Percentiles rank a stretch among this genome's conserved stretches.
These are phyloP conservation scores for Tipula confusa DNA, from an alignment of 2,888 invertebrate genomes.

Conservation along the genomic window DNA sequence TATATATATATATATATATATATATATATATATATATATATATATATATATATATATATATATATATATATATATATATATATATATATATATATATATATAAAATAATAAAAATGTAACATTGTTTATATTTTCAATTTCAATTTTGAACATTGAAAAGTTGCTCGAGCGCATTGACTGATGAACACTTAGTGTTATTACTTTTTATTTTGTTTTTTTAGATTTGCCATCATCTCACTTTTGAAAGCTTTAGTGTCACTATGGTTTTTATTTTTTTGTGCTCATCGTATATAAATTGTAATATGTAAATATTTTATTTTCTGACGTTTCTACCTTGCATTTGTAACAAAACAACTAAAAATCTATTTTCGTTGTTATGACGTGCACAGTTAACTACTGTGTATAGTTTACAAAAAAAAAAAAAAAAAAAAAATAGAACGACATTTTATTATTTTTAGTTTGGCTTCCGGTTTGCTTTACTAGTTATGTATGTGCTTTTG, in stretches of 20 bases:
- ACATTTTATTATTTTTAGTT: too few species aligned
- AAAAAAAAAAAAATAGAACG: too few species aligned
- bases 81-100: neutral
- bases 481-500: too few species aligned
- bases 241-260: neutral
- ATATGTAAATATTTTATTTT: neutral
- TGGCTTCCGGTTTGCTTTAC: too few species aligned
- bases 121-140: neutral
- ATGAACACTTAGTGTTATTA: neutral
- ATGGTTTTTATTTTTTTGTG: neutral
- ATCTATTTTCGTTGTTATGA: too few species aligned
- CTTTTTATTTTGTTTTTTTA: neutral
- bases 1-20: too few species aligned
- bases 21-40: too few species aligned
- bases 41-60: too few species aligned
- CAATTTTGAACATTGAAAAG: neutral
- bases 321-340: neutral
- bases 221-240: neutral
- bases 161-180: neutral
- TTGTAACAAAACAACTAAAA: neutral
- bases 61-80: too few species aligned
- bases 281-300: neutral
- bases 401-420: too few species aligned
- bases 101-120: neutral
- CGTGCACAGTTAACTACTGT: too few species aligned